These are phyloP conservation scores for Horisme vitalbata DNA, from an alignment of 2,888 invertebrate species.

Conservation along the genomic window DNA sequence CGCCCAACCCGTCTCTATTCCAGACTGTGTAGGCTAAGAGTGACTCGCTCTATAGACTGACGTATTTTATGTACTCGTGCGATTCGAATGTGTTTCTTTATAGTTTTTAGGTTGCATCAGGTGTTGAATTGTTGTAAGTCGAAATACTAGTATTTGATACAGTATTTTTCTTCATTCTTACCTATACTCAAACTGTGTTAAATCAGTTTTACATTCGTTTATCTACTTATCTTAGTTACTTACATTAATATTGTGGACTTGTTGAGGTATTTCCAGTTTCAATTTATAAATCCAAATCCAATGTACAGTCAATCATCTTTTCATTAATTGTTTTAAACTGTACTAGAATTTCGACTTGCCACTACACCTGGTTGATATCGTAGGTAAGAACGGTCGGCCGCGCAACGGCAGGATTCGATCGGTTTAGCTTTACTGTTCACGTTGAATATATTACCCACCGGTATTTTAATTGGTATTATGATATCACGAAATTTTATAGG, in stretches of 20 bases:
- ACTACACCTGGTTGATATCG: slow-evolving; percentile 31
- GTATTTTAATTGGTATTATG: slow-evolving; percentile 81
- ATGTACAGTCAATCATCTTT: no score
- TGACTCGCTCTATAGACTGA: slow-evolving; percentile 76
- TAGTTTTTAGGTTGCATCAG: slow-evolving; percentile 56
- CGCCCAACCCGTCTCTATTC: slow-evolving; percentile 49
- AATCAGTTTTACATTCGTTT: no score
- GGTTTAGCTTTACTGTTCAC: slow-evolving; percentile 57
- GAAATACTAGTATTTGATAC: slow-evolving; percentile 6
- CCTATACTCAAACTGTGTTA: no score
- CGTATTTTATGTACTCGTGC: slow-evolving; percentile 74
- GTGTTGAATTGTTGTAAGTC: slow-evolving; percentile 13
- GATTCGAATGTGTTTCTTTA: slow-evolving; percentile 71
- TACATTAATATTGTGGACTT: no score
- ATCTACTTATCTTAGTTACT: no score
- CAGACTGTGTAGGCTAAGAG: slow-evolving; percentile 76
- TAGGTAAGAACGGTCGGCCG: slow-evolving; percentile 59
- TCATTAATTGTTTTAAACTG: background rate
- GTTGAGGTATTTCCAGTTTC: background rate
- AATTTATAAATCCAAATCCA: no score
- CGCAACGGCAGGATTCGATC: slow-evolving; percentile 57
- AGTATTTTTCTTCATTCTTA: background rate
- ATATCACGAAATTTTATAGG: slow-evolving; percentile 63
- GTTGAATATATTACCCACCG: slow-evolving; percentile 80
- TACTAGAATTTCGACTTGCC: slow-evolving; percentile 19